Evolutionary conservation across 2,113 vertebrate genomes (phyloP).

Genomic region (Oreochromis spilurus): DNA sequence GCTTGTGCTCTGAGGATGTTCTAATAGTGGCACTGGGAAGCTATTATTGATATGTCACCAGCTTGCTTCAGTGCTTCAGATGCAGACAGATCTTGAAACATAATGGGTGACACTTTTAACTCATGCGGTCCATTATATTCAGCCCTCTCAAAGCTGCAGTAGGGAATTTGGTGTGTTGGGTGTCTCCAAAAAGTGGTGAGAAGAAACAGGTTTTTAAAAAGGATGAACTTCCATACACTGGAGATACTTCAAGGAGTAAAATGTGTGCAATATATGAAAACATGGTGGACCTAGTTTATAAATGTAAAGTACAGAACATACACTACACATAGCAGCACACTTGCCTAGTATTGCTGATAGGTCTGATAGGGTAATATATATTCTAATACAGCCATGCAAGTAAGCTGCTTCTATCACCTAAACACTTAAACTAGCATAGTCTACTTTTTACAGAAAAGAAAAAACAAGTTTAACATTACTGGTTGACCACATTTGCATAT

Average conservation of each 20-base stretch:
- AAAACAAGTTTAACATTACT: not conserved
- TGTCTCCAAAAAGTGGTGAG: not conserved
- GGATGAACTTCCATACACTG: not conserved
- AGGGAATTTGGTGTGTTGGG: not conserved
- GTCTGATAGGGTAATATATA: not conserved
- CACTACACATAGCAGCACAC: not conserved
- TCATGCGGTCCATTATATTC: constrained; percentile 20
- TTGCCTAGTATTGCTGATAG: not conserved
- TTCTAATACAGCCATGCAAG: not conserved
- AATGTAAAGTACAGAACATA: not conserved
- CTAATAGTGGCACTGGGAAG: constrained; percentile 52
- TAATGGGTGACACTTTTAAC: constrained; percentile 35
- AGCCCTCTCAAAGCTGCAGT: not conserved
- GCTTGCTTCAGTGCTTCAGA: constrained; percentile 44
- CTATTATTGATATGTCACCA: constrained; percentile 57
- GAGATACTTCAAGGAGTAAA: not conserved
- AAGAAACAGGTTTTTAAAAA: not conserved
- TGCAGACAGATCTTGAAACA: constrained; percentile 48
- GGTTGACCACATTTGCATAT: not conserved
- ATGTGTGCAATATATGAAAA: not conserved
- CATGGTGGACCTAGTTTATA: not conserved
- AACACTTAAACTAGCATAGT: not conserved
- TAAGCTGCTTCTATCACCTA: not conserved
- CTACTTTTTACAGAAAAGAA: not conserved
- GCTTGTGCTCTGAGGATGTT: constrained; percentile 65